Base-by-base conservation (phyloP, 2,888 invertebrate genomes). In the Tigriopus californicus region DNA sequence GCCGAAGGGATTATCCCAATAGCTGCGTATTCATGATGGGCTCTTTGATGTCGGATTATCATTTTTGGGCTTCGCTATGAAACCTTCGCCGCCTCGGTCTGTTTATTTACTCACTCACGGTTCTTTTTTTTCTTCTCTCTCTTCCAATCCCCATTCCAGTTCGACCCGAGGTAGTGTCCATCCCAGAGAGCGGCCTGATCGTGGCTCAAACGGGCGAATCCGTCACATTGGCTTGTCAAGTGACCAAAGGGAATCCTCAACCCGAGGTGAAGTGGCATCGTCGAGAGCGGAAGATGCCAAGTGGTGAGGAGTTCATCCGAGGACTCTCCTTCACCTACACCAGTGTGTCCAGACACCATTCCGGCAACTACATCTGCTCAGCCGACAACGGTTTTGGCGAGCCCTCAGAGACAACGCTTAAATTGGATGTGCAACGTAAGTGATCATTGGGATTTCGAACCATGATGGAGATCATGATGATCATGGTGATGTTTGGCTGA, bases 361-460 rank as follows among this genome's bases (percentile, higher is more conserved):
- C 54, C 11, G 54, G 54, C 8, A 40, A 20, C 15, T 54, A 54
- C 15, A 54, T 54, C 41, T 54, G 54, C 22, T n/a, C 41, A 3
- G 54, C 40, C 6, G 54, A 54, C 15, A 54, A 54, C 22, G 54
- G 54, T 15, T 54, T 54, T 41, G 54, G 54, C 11, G 40, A 54
- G 40, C 41, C 41, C 41, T 41, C 41, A n/a, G 18, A n/a, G 18
- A 22, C 54, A 20, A 41, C 40, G n/a, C n/a, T 54, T 10, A 54
- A 54, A 41, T 54, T 54, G 41, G 54, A 54, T 41, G 54, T 54
- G n/a, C 54, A 54, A 54, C 54, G 54, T 54, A 41, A 54, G 52
- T 25, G 20, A 15, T 25, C 22, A 24, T 33, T 8, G 10, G 33
- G 33, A 33, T 33, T 33, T 33, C 3, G 33, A 33, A 33, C 8